These are phyloP conservation scores for Arothron firmamentum DNA, from an alignment of 2,113 vertebrate species.

Conservation along the genomic window DNA sequence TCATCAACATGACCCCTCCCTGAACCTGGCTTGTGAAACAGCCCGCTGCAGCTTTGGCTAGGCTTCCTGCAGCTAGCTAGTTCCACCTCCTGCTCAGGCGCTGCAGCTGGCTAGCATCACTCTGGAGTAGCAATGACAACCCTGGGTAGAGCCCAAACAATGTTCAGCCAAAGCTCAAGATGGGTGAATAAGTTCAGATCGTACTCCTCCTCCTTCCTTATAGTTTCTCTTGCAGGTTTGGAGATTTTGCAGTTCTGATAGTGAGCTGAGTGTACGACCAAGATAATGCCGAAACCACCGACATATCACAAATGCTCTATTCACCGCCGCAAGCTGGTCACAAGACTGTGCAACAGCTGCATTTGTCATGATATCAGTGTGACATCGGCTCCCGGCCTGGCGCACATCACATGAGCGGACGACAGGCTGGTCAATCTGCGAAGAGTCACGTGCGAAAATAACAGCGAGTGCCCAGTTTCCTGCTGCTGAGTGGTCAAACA, in stretches of 20 bases:
- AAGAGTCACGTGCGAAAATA: no score
- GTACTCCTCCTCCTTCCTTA: no score
- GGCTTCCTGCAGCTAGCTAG: slow-evolving; percentile 29
- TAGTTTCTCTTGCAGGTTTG: no score
- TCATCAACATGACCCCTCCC: slow-evolving; percentile 24
- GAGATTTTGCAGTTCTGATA: no score
- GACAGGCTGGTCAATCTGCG: no score
- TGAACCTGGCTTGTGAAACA: slow-evolving; percentile 42
- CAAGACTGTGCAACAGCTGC: slow-evolving; percentile 41
- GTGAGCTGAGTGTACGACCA: no score
- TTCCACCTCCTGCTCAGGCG: slow-evolving; percentile 34
- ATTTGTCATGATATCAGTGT: slow-evolving; percentile 6
- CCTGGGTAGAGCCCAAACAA: neutral
- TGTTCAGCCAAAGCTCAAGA: no score
- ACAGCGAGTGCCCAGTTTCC: no score
- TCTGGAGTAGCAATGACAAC: slow-evolving; percentile 46
- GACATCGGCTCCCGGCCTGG: slow-evolving; percentile 4
- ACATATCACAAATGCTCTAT: slow-evolving; percentile 35
- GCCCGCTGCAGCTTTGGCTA: slow-evolving; percentile 4
- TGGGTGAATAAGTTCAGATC: no score
- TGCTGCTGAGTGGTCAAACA: no score
- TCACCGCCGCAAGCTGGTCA: slow-evolving; percentile 46
- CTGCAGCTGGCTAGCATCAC: slow-evolving; percentile 49
- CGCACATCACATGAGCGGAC: slow-evolving; percentile 1
- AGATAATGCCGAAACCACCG: no score